phyloP scores from a whole-genome alignment of 30 jellyfish, hydroid and myxozoan species.

The Nemopilema nomurai region DNA sequence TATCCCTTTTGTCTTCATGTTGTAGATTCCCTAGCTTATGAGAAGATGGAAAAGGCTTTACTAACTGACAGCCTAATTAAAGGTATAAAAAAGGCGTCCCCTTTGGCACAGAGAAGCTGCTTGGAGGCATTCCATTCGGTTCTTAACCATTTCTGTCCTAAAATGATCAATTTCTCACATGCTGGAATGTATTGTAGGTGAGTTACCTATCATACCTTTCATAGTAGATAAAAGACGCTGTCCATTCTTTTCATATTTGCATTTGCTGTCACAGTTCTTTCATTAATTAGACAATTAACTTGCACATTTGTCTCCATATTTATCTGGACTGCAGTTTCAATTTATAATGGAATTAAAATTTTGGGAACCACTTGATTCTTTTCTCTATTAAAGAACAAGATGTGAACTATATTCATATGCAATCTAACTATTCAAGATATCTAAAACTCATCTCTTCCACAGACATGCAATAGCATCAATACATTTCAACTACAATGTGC shows the following conservation, averaged over 20 bases:
- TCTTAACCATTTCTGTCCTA: constrained; percentile 40
- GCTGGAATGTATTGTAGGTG: constrained; percentile 30
- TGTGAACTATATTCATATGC: background rate
- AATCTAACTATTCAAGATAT: background rate
- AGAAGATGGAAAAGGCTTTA: constrained; percentile 1
- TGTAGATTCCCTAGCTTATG: too few relatives aligned
- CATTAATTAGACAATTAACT: background rate
- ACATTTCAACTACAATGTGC: constrained; percentile 22
- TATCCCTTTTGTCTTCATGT: too few relatives aligned
- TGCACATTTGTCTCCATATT: background rate
- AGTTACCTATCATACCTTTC: background rate
- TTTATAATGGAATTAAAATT: background rate
- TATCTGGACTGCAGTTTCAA: background rate
- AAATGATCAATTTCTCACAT: constrained; percentile 34
- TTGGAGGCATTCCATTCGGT: constrained; percentile 42
- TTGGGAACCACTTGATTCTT: background rate
- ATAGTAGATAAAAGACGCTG: background rate
- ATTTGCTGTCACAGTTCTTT: background rate
- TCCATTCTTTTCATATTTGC: background rate
- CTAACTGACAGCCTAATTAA: background rate
- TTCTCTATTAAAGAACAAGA: background rate
- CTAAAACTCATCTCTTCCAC: background rate
- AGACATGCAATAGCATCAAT: constrained; percentile 1
- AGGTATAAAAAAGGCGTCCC: constrained; percentile 28
- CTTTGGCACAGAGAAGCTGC: constrained; percentile 32